Base-by-base conservation (phyloP, 2,113 vertebrate species). In the Colaptes auratus region DNA sequence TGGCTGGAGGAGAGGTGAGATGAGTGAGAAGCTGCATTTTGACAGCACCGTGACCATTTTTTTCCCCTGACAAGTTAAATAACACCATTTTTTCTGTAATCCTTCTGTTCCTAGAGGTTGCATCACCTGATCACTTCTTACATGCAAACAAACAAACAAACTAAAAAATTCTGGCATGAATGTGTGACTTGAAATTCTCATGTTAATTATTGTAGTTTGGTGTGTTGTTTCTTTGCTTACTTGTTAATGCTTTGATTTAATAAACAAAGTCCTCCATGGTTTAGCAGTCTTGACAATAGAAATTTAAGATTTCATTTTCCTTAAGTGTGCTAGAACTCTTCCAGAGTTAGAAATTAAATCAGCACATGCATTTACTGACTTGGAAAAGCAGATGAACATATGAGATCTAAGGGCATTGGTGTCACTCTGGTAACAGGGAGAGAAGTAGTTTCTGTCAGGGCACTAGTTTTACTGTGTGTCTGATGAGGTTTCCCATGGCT, bases 201-300 rank as follows among this genome's bases (percentile, higher is more conserved):
- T 79, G 89, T 95, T 95, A 95, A 95, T 96, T 93, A 83, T 81
- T 89, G 90, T 93, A 96, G 44, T 92, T 90, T 55, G 16, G 28
- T 86, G 35, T 86, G 77, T 96, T 89, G 93, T 96, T 91, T 89
- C 78, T 88, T 25, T 2, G 92, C 89, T 66, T 92, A 58, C 31
- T 88, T 84, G 81, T 86, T 86, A 73, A 61, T 87, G 48, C 74
- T 88, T 65, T 44, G 69, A 95, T 56, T 88, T 92, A 95, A 92
- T 95, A 79, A 94, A 89, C 19, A 4, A 93, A 88, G 82, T 93
- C 94, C 84, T 93, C 15, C 12, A 82, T 95, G 84, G 52, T 75
- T 97, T 97, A 95, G 92, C 89, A 88, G 75, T 92, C 90, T 67
- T 74, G 80, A 48, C 24, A 17, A n/a, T 1, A 61, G 83, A 58